Percentiles rank a stretch among this genome's conserved stretches.
Evolutionary conservation across 2,113 vertebrate genomes (phyloP).

Genomic region (Phoxinus phoxinus): DNA sequence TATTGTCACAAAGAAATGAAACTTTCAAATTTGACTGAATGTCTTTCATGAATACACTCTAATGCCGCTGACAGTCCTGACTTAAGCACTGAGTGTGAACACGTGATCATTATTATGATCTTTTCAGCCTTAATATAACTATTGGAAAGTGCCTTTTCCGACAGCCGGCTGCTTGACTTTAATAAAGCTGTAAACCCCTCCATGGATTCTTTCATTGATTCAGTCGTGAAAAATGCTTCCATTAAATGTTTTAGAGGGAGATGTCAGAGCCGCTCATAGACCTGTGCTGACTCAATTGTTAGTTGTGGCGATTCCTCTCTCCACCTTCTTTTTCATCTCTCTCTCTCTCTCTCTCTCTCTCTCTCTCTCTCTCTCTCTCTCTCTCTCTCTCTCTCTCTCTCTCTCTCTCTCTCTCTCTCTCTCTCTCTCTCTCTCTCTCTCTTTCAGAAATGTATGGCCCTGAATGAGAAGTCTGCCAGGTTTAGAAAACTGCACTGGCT

Average conservation of each 20-base stretch:
- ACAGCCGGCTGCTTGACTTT: background rate
- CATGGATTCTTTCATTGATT: constrained; percentile 32
- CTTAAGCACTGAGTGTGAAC: background rate
- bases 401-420: no score
- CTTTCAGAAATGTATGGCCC: background rate
- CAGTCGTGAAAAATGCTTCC: background rate
- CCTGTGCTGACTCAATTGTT: constrained; percentile 28
- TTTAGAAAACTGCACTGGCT: background rate
- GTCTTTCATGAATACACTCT: background rate
- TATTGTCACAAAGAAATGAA: background rate
- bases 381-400: no score
- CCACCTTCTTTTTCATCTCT: background rate
- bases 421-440: background rate
- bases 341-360: background rate
- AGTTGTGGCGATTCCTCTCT: background rate
- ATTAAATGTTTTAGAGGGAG: constrained; percentile 22
- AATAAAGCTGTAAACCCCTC: background rate
- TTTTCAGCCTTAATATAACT: background rate
- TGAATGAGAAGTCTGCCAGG: constrained; percentile 7
- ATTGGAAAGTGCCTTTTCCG: background rate
- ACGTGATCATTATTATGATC: background rate
- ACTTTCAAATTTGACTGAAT: background rate
- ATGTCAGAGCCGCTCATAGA: background rate
- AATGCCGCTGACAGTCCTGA: background rate
- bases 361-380: background rate